phyloP scores from a whole-genome alignment of 2,888 invertebrate species.

The Pyrrhosoma nymphula region DNA sequence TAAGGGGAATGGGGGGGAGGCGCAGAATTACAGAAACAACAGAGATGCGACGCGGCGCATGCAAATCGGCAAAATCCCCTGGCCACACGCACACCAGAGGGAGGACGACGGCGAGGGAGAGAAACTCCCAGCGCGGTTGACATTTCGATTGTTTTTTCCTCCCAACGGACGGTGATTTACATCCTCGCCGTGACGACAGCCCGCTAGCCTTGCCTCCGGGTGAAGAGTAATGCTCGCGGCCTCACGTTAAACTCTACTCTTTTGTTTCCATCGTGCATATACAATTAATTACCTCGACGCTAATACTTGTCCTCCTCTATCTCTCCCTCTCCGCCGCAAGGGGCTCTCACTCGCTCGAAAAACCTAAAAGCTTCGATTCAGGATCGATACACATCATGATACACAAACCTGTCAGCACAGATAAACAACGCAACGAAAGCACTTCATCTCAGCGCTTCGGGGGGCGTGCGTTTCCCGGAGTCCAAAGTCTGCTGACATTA shows the following conservation, averaged over 20 bases:
- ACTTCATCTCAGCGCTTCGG: not conserved
- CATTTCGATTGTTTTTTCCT: not conserved
- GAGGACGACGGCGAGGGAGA: not conserved
- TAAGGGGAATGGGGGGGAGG: not conserved
- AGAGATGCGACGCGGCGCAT: not conserved
- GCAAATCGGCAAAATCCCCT: constrained; percentile 34
- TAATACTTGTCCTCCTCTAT: not conserved
- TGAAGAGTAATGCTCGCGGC: not conserved
- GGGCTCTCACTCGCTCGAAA: not conserved
- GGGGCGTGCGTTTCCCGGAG: not conserved
- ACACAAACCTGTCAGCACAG: not conserved
- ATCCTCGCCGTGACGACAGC: not conserved
- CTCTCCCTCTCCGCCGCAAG: not conserved
- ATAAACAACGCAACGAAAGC: not conserved
- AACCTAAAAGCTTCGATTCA: not conserved
- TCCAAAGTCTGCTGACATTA: not conserved
- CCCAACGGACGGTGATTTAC: constrained; percentile 45
- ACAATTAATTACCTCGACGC: not conserved
- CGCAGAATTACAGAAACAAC: constrained; percentile 6
- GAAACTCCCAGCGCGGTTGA: not conserved
- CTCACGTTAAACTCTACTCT: not conserved
- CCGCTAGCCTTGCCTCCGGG: not conserved
- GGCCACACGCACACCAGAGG: constrained; percentile 56
- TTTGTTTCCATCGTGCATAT: not conserved
- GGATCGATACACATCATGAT: not conserved